Evolutionary conservation across 2,113 vertebrate species (phyloP), one percentile per base, ranked within the genome.

Genomic region (Prunella himalayana): DNA sequence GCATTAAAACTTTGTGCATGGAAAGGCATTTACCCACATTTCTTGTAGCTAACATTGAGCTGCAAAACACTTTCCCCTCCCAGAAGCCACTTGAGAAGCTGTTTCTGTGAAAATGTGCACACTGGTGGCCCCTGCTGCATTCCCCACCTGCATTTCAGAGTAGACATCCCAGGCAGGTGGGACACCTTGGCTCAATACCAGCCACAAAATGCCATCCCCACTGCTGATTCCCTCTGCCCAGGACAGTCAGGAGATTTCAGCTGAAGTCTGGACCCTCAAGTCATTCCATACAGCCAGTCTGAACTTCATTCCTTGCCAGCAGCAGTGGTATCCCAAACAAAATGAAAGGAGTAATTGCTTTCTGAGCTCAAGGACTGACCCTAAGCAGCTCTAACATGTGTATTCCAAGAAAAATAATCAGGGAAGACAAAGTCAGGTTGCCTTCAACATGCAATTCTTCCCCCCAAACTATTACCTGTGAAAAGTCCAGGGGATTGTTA

Each of bases 331-430:
- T 42, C 80, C 68, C 47, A 60, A 59, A 72, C 8, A 24, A 80
- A 93, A 89, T 78, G 69, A 93, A 86, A 81, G 80, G 80, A 71
- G 77, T 84, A 92, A 95, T 91, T 95, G 80, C 72, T 88, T 88
- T 92, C 80, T 1, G 7, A 78, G 77, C 87, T 73, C 51, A 19
- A 45, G 71, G 24, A n/a, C 31, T 68, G 84, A 91, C 92, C 93
- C 57, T 35, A n/a, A 79, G 70, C 83, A 89, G 65, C 61, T 65
- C 41, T 23, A 92, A 89, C 91, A 82, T 7, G 0, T 61, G 65
- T 57, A 64, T 13, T 56, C n/a, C 0, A 2, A 83, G 54, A 37
- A 91, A 90, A 94, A 86, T 57, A 94, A 92, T 89, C 77, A 91
- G 57, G 37, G 47, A 95, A 79, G 57, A 51, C 35, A 81, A 91